phyloP scores from a whole-genome alignment of 2,113 vertebrate species.

The Smithornis capensis region DNA sequence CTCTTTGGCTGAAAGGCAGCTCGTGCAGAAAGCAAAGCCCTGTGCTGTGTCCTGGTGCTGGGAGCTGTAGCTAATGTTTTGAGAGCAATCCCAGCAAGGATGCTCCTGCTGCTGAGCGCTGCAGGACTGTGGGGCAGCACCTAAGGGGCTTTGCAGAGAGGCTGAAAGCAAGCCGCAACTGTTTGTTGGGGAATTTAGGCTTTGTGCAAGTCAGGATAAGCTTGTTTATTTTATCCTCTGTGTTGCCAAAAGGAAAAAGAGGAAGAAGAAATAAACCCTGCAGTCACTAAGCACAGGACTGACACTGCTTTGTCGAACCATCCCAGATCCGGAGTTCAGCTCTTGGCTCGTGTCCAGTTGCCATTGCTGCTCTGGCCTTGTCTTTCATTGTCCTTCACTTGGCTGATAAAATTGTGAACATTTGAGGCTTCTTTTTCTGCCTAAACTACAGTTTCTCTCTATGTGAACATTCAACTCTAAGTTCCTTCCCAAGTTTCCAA shows the following conservation, averaged over 20 bases:
- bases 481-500: not conserved
- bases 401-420: not conserved
- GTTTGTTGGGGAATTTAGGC: not conserved
- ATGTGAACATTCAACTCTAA: not conserved
- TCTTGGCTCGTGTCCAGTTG: not conserved
- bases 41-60: fast-evolving
- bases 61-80: not conserved
- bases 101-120: not conserved
- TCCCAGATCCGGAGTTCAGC: not conserved
- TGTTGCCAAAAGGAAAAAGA: not conserved
- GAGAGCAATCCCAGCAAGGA: not conserved
- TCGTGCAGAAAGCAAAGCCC: not conserved
- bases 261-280: not conserved
- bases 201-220: not conserved
- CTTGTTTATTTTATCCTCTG: not conserved
- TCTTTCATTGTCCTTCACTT: not conserved
- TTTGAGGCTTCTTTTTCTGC: not conserved
- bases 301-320: not conserved
- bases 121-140: not conserved
- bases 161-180: not conserved
- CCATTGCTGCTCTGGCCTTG: not conserved
- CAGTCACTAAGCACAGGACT: not conserved
- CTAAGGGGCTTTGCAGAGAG: not conserved
- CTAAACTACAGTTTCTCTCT: not conserved
- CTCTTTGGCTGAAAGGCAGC: not conserved